phyloP scores from a whole-genome alignment of 2,113 vertebrate genomes.

The Poeciliopsis turrubarensis region DNA sequence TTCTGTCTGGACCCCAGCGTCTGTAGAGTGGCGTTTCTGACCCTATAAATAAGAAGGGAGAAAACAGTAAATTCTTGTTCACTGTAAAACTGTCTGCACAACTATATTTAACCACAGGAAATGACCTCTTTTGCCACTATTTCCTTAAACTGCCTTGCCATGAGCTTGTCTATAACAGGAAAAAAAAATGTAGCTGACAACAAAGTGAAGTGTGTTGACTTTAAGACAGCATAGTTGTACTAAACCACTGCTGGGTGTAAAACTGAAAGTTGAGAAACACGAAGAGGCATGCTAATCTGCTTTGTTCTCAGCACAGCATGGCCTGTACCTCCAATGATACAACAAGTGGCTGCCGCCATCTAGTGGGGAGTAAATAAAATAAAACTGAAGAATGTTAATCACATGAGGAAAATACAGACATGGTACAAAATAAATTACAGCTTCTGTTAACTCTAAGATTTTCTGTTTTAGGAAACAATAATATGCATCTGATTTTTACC shows the following conservation, averaged over 20 bases:
- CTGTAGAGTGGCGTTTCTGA: conserved; percentile 87
- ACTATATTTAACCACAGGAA: neutral
- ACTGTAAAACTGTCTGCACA: neutral
- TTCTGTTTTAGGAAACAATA: too few relatives aligned
- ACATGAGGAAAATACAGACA: neutral
- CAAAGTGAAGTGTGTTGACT: neutral
- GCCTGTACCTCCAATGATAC: neutral
- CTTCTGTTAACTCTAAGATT: too few relatives aligned
- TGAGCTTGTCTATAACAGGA: neutral
- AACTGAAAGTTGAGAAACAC: neutral
- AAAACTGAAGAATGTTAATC: neutral
- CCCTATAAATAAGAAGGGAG: conserved; percentile 77
- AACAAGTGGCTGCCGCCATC: conserved; percentile 64
- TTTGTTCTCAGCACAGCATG: neutral
- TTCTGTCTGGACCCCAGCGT: conserved; percentile 92
- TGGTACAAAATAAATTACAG: neutral
- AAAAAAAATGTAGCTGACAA: neutral
- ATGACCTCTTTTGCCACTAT: neutral
- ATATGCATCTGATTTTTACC: too few relatives aligned
- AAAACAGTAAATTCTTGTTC: neutral
- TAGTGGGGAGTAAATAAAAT: conserved; percentile 53
- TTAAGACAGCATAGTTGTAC: neutral
- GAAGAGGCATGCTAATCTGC: neutral
- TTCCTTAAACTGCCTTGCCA: neutral
- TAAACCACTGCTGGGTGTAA: neutral